Base-by-base conservation (phyloP, 2,888 invertebrate genomes). In the Acrobasis consociella region DNA sequence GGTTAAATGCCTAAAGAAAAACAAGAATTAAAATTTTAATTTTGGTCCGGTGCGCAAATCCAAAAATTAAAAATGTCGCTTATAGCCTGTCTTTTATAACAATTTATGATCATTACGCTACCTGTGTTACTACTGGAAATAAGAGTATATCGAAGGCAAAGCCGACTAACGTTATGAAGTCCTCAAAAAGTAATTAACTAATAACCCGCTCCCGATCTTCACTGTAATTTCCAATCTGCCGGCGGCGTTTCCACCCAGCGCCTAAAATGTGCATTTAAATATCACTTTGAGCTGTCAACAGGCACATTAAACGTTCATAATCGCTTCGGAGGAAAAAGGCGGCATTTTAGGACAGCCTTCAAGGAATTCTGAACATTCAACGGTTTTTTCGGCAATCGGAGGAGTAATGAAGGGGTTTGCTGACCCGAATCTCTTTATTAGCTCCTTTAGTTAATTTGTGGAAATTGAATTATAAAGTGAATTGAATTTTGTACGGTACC, bases 211-310 rank as follows among this genome's bases (percentile, higher is more conserved):
- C 39, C 55, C 16, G 55, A 38, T 55, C 39, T 39, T 55, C 1
- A 55, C 55, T 39, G 38, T 55, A 55, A 55, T 55, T 39, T 55
- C 16, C 39, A 38, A 38, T 16, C 38, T 16, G 55, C 39, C 39
- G 50, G 1, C 59, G 38, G 49, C 59, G 37, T 38, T 5, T 16
- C 11, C 15, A 8, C 9, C 15, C 5, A 31, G 53, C 38, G 38
- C 53, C 53, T 55, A 38, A 60, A 53, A 46, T 15, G 53, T 53
- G 46, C 42, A 53, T 53, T 69, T 67, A 66, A 69, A 69, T 67
- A 69, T 69, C 67, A 69, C 66, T 69, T 67, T 66, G 63, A 63
- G 51, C 66, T 69, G 69, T 69, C 69, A 67, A 64, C 67, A 51
- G 37, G 16, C 16, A 46, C 62, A 38, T 39, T 66, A 65, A 67